Conservation (phyloP, 2,888 invertebrate species). For the Caprella mutica region DNA sequence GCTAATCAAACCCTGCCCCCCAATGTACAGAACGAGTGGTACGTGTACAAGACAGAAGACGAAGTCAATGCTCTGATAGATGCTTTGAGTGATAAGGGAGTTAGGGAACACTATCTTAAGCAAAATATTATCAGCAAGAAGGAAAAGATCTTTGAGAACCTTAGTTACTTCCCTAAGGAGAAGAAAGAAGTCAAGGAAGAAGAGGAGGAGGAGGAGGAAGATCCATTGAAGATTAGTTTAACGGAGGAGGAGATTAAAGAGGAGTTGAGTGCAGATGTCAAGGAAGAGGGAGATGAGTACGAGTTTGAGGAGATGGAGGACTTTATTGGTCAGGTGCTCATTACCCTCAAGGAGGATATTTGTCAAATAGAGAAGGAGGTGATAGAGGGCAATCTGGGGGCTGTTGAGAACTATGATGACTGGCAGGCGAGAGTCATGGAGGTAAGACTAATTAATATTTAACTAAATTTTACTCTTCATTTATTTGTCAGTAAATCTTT, state of each 20-base stretch:
- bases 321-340: constrained; percentile 10
- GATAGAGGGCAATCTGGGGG: constrained; percentile 41
- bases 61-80: constrained; percentile 25
- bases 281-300: not conserved
- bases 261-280: no score
- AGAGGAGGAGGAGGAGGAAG: constrained; percentile 2
- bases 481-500: not conserved
- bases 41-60: constrained; percentile 5
- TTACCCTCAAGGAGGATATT: constrained; percentile 29
- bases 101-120: constrained; percentile 26
- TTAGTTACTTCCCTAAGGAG: not conserved
- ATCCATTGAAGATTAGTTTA: no score
- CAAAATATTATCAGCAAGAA: not conserved
- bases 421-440: constrained; percentile 37
- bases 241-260: no score
- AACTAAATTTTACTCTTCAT: not conserved
- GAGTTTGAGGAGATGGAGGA: no score
- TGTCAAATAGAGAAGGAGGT: constrained; percentile 36
- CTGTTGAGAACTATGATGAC: constrained; percentile 38
- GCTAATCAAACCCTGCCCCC: constrained; percentile 15
- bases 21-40: constrained; percentile 13
- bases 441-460: constrained; percentile 4
- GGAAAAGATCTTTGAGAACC: not conserved
- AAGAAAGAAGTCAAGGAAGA: constrained; percentile 5
- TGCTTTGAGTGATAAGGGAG: constrained; percentile 19